These are phyloP conservation scores for Manis javanica DNA, from an alignment of 2,797 vertebrate species.

Conservation along the genomic window DNA sequence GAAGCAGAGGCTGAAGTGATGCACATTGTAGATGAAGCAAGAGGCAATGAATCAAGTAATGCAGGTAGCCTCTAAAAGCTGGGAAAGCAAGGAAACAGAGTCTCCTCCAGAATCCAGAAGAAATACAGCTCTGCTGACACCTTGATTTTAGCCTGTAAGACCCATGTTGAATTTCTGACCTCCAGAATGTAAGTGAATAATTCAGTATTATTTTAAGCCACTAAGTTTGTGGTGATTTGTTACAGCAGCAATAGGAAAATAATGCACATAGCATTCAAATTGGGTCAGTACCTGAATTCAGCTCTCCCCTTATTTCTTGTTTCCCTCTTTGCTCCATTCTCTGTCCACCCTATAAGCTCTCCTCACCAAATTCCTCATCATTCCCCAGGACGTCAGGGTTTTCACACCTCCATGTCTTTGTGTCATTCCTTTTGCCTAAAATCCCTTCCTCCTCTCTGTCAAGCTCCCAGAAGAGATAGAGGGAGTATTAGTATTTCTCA, in stretches of 20 bases:
- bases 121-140: neutral
- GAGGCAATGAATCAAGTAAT: neutral
- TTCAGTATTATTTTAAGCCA: neutral
- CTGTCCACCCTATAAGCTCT: too few species aligned
- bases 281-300: neutral
- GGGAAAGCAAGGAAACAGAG: neutral
- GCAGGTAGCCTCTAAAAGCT: neutral
- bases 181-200: neutral
- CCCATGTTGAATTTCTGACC: neutral
- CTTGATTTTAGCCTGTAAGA: neutral
- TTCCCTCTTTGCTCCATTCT: neutral
- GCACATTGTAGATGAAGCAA: neutral
- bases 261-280: neutral
- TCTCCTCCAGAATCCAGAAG: neutral
- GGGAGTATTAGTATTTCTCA: neutral
- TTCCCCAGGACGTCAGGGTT: neutral
- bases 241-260: neutral
- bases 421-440: conserved; percentile 3
- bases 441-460: neutral
- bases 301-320: neutral
- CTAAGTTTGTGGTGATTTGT: neutral
- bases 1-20: neutral
- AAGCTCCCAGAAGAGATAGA: neutral
- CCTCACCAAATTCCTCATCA: neutral
- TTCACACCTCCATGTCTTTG: neutral